Percentiles rank a stretch among this genome's conserved stretches.
Evolutionary conservation across 2,797 vertebrate species (phyloP).

Genomic region (Sebastes trivittatus): DNA sequence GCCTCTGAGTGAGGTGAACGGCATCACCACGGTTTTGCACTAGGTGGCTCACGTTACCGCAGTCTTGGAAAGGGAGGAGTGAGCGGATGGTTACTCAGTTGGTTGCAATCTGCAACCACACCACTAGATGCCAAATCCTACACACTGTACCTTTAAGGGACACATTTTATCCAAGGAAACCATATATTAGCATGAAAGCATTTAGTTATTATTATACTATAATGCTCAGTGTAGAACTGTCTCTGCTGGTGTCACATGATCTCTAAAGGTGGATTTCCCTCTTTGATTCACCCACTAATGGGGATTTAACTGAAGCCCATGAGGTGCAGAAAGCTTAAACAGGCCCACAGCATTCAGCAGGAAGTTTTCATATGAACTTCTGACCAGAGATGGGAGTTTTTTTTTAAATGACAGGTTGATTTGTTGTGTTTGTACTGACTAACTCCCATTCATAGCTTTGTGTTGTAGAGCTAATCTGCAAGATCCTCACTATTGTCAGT

Average conservation of each 20-base stretch:
- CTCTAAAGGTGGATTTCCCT: neutral
- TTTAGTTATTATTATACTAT: neutral
- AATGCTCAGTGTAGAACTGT: neutral
- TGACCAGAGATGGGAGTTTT: neutral
- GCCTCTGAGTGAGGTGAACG: too few relatives aligned
- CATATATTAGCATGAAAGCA: neutral
- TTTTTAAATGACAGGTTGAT: too few relatives aligned
- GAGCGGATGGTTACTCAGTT: too few relatives aligned
- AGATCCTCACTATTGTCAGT: neutral
- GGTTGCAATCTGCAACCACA: too few relatives aligned
- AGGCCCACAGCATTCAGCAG: neutral
- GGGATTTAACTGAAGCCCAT: neutral
- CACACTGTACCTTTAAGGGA: neutral
- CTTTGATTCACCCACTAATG: neutral
- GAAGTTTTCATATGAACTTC: neutral
- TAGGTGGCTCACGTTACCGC: too few relatives aligned
- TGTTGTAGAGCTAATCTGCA: neutral
- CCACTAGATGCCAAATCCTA: too few relatives aligned
- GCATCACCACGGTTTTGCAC: too few relatives aligned
- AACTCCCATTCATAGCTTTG: neutral
- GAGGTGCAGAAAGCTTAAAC: neutral
- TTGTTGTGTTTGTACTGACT: neutral
- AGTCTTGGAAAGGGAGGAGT: too few relatives aligned
- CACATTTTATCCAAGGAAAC: neutral
- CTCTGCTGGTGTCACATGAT: neutral